phyloP scores from a whole-genome alignment of 2,113 vertebrate genomes.

The Salvelinus sp. region DNA sequence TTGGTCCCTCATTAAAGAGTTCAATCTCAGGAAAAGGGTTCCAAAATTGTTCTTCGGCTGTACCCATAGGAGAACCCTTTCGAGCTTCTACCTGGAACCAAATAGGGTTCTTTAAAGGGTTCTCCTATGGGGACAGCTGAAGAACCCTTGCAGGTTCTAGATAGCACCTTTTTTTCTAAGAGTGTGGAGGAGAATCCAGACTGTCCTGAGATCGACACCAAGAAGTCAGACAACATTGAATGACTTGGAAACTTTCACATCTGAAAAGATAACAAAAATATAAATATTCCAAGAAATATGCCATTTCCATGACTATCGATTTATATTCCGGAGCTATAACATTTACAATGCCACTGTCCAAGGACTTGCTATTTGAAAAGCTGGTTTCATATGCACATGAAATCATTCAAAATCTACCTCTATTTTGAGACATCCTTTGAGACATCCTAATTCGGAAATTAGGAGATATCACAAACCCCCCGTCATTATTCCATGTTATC shows the following conservation, averaged over 20 bases:
- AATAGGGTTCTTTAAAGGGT: no score
- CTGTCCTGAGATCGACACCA: not conserved
- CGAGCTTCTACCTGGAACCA: no score
- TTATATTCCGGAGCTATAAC: no score
- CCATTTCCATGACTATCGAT: not conserved
- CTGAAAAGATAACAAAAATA: no score
- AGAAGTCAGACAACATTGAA: not conserved
- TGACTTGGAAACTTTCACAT: no score
- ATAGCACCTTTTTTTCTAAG: no score
- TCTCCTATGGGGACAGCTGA: no score
- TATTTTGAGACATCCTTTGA: not conserved
- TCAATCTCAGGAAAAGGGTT: no score
- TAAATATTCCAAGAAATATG: no score
- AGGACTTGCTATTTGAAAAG: not conserved
- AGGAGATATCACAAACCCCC: conserved; percentile 29
- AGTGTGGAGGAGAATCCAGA: not conserved
- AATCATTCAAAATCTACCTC: not conserved
- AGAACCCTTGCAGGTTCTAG: no score
- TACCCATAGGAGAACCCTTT: no score
- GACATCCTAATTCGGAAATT: not conserved
- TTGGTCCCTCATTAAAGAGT: conserved; percentile 49
- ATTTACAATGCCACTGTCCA: conserved; percentile 1
- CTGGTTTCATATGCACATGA: not conserved
- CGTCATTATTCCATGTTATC: conserved; percentile 9
- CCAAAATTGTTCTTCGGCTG: no score